phyloP scores from a whole-genome alignment of 2,797 vertebrate genomes.

The Lates japonicus region DNA sequence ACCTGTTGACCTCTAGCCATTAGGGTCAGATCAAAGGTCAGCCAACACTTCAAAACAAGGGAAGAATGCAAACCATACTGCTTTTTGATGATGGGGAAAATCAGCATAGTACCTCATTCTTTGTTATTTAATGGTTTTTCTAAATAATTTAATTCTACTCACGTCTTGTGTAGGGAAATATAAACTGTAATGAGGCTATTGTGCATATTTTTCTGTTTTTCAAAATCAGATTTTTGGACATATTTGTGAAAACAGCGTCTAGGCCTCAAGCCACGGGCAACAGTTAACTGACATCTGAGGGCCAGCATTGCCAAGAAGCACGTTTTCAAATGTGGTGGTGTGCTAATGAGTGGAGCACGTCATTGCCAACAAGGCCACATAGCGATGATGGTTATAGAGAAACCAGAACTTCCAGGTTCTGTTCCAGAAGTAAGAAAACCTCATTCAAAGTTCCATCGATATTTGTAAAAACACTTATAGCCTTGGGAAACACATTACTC shows the following conservation, averaged over 20 bases:
- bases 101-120: neutral
- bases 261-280: no score
- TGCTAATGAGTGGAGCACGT: neutral
- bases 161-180: neutral
- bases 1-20: conserved; percentile 36
- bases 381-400: neutral
- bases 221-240: neutral
- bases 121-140: neutral
- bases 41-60: conserved; percentile 34
- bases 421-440: no score
- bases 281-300: neutral
- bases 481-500: neutral
- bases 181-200: neutral
- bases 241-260: neutral
- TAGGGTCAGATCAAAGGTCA: conserved; percentile 59
- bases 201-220: neutral
- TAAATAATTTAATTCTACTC: neutral
- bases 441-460: no score
- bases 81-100: conserved; percentile 13
- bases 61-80: conserved; percentile 15
- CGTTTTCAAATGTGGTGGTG: no score
- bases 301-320: neutral
- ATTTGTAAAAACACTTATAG: no score
- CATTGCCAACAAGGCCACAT: neutral
- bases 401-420: neutral